A percentile compares a stretch with the other conserved stretches of the same genome.
Conservation (phyloP, 2,113 vertebrate species). For the Clarias magur region DNA sequence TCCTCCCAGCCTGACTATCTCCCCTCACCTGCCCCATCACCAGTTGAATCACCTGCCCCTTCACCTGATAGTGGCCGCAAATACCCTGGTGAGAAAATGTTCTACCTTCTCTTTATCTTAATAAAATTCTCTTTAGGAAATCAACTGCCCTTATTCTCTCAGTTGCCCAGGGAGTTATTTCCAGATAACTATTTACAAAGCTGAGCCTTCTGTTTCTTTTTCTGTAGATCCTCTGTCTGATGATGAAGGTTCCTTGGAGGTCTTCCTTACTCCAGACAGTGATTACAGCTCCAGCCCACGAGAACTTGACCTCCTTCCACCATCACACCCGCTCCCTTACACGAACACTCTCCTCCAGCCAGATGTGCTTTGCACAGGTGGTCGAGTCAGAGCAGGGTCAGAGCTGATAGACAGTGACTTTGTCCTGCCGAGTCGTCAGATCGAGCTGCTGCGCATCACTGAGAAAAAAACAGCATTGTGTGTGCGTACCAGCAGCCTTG, state of each 20-base stretch:
- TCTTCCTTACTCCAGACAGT: conserved; percentile 87
- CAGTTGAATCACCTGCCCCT: conserved; percentile 78
- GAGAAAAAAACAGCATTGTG: conserved; percentile 89
- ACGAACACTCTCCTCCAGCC: conserved; percentile 65
- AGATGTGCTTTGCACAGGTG: conserved; percentile 77
- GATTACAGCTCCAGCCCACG: conserved; percentile 87
- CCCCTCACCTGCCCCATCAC: conserved; percentile 82
- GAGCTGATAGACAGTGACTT: conserved; percentile 87
- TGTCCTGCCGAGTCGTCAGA: conserved; percentile 86
- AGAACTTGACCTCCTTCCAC: conserved; percentile 81
- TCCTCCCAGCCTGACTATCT: conserved; percentile 81
- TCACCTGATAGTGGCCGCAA: conserved; percentile 79
- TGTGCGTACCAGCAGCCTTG: conserved; percentile 87
- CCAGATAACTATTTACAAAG: no score
- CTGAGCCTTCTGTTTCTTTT: not conserved
- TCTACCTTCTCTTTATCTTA: not conserved
- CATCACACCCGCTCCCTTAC: conserved; percentile 62
- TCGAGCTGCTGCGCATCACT: conserved; percentile 85
- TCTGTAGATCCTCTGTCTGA: conserved; percentile 80
- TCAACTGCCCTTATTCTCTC: not conserved
- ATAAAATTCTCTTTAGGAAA: not conserved
- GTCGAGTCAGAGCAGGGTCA: conserved; percentile 46
- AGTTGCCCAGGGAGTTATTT: not conserved
- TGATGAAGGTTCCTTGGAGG: conserved; percentile 86
- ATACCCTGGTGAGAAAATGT: conserved; percentile 73